phyloP scores from a whole-genome alignment of 2,113 vertebrate genomes.

The Lycocorax pyrrhopterus region DNA sequence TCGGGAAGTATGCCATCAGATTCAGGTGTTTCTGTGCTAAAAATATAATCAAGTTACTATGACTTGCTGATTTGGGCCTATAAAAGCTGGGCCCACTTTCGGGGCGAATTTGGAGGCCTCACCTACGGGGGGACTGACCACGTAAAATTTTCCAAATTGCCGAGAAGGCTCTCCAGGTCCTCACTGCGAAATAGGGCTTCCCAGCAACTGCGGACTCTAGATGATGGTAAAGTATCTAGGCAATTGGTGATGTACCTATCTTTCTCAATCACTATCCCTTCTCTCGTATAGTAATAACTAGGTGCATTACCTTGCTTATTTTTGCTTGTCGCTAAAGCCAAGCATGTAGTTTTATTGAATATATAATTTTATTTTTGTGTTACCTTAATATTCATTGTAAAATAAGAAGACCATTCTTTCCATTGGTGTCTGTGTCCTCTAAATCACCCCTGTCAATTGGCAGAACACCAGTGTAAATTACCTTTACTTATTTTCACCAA shows the following conservation, averaged over 20 bases:
- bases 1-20: neutral
- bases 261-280: neutral
- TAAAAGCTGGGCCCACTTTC: neutral
- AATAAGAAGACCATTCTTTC: neutral
- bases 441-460: fast-evolving
- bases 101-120: neutral
- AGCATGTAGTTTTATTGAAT: neutral
- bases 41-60: neutral
- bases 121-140: fast-evolving
- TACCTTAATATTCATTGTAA: neutral
- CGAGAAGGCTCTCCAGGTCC: neutral
- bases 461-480: neutral
- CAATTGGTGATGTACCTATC: neutral
- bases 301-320: neutral
- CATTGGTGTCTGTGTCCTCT: neutral
- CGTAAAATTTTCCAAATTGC: neutral
- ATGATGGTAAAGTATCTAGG: neutral
- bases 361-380: neutral
- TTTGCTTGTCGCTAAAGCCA: neutral
- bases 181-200: neutral
- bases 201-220: fast-evolving
- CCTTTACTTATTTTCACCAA: neutral
- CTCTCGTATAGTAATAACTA: neutral
- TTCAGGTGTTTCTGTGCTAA: neutral
- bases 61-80: neutral